Evolutionary conservation across 2,888 invertebrate species (phyloP).

Genomic region (Galerucella pusilla): DNA sequence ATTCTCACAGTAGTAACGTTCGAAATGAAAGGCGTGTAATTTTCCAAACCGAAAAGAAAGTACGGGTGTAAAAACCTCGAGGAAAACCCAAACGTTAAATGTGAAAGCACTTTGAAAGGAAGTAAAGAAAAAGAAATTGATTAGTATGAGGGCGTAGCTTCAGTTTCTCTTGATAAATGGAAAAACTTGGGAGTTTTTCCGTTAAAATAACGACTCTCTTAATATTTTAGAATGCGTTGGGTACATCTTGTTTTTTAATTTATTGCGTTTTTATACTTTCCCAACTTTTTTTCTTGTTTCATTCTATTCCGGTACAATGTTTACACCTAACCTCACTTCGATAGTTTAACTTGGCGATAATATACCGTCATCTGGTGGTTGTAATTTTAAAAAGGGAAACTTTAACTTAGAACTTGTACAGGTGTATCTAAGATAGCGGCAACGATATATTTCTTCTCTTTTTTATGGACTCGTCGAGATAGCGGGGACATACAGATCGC

Average conservation of each 20-base stretch:
- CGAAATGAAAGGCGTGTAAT: constrained; percentile 35
- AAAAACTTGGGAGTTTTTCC: constrained; percentile 2
- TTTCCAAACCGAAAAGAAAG: constrained; percentile 35
- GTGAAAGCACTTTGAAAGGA: constrained; percentile 29
- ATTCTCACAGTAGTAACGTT: constrained; percentile 18
- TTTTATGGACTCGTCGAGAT: too few relatives aligned
- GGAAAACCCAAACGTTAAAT: constrained; percentile 39
- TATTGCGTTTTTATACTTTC: background rate
- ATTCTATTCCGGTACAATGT: background rate
- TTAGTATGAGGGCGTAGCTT: constrained; percentile 45
- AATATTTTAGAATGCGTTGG: background rate
- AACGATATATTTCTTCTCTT: too few relatives aligned
- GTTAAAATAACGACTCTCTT: constrained; percentile 8
- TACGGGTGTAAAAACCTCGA: constrained; percentile 32
- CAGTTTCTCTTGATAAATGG: constrained; percentile 31
- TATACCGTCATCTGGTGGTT: too few relatives aligned
- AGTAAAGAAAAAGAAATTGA: constrained; percentile 45
- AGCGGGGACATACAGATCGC: too few relatives aligned
- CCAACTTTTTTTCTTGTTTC: background rate
- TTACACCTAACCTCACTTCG: background rate
- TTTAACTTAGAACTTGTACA: too few relatives aligned
- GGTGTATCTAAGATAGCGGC: too few relatives aligned
- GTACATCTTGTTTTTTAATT: constrained; percentile 1
- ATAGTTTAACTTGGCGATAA: too few relatives aligned
- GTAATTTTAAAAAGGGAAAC: too few relatives aligned